Conservation (phyloP, 2,797 vertebrate genomes). For the Acridotheres tristis region DNA sequence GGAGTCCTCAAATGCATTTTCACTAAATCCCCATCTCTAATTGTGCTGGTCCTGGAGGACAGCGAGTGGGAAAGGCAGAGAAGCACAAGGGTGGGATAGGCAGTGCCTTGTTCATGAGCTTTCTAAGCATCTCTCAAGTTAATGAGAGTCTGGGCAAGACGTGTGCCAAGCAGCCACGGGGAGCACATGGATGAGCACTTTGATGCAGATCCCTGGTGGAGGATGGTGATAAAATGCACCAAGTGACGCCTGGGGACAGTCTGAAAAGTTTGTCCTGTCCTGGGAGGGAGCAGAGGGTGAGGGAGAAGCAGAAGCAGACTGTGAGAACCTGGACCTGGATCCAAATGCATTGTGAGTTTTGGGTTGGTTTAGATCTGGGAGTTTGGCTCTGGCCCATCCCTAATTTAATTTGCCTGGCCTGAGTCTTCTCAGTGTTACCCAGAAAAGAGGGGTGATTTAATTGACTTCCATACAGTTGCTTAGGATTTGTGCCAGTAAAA, state of each 20-base stretch:
- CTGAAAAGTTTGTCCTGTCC: not conserved
- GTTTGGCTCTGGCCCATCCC: constrained; percentile 41
- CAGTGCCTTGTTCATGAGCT: not conserved
- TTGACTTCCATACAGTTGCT: not conserved
- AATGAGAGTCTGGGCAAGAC: not conserved
- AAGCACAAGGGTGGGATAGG: not conserved
- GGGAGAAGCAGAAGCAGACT: not conserved
- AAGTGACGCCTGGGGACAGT: not conserved
- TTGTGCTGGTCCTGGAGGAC: not conserved
- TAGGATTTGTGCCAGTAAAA: not conserved
- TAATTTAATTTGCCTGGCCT: constrained; percentile 47
- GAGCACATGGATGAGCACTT: not conserved
- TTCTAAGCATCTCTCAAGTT: constrained; percentile 2
- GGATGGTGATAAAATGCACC: not conserved
- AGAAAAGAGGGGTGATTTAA: constrained; percentile 26
- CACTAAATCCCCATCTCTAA: not conserved
- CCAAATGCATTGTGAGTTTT: not conserved
- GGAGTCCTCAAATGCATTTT: not conserved
- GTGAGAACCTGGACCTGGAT: constrained; percentile 32
- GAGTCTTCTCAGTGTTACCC: not conserved
- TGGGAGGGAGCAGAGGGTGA: not conserved
- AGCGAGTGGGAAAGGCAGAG: not conserved
- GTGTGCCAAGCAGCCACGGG: not conserved
- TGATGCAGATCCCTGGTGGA: not conserved
- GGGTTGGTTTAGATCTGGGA: not conserved